These are phyloP conservation scores for Coendou prehensilis DNA, from an alignment of 2,797 vertebrate species.

Conservation along the genomic window DNA sequence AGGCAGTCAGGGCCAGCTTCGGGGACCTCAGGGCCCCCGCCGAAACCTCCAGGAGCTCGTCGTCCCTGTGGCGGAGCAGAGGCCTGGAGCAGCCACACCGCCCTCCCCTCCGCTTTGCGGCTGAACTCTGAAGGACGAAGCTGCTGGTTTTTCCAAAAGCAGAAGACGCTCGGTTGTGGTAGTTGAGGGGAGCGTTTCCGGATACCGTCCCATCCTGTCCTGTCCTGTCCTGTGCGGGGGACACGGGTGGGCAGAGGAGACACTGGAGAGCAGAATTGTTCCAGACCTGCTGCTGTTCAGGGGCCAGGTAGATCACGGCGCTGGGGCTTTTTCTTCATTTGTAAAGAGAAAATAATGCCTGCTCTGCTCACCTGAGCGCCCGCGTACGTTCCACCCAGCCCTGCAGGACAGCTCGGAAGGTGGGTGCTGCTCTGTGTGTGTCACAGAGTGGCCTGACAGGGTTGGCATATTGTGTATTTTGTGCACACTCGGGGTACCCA, in stretches of 20 bases:
- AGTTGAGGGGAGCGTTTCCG: conserved; percentile 81
- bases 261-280: neutral
- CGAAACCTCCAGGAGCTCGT: neutral
- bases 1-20: neutral
- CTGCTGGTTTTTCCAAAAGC: neutral
- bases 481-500: neutral
- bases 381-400: neutral
- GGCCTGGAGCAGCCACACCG: neutral
- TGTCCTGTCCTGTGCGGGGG: neutral
- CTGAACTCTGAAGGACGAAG: neutral
- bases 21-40: neutral
- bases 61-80: neutral
- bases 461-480: neutral
- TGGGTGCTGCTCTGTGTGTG: neutral
- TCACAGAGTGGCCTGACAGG: neutral
- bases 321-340: neutral
- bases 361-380: conserved; percentile 12
- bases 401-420: neutral
- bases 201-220: neutral
- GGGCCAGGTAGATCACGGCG: neutral
- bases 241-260: neutral
- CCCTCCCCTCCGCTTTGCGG: neutral
- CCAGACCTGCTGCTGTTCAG: neutral
- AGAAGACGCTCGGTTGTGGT: neutral
- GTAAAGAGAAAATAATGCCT: conserved; percentile 60